Base-by-base conservation (phyloP, 2,888 invertebrate species). In the Geotrupes spiniger region DNA sequence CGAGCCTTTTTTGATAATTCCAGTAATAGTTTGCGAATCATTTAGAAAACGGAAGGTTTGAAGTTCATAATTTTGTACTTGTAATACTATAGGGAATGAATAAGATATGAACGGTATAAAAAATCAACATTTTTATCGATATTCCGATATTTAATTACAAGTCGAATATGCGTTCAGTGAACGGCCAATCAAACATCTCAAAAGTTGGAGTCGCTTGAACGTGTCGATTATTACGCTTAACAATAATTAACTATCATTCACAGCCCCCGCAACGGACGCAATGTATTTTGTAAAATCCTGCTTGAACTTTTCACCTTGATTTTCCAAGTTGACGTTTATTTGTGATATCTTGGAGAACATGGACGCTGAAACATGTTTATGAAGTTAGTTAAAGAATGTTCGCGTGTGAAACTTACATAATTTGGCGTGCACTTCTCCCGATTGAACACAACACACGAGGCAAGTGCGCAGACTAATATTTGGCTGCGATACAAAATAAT, bases 311-410 rank as follows among this genome's bases (percentile, higher is more conserved):
- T 63, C 63, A 4, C 60, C 54, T 26, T 61, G 53, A 2, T 52
- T 48, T 4, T 64, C 63, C 40, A 62, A 48, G 56, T 65, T 61
- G 6, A 62, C 60, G 6, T 52, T 49, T 12, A 63, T 56, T 43
- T 63, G 61, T 1, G 64, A 61, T 16, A 65, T 60, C 52, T 63
- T 63, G 11, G 59, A 56, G 53, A 65, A 63, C 15, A 57, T 52
- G 1, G 58, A 50, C 1, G 63, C 63, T 63, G 33, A 5, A 59
- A 52, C 14, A 10, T 41, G 16, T 16, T 15, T 42, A 8, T 14
- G 4, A n/a, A n/a, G n/a, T n/a, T 26, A 4, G 12, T 42, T 36
- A 5, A 8, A 41, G 2, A 41, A 42, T n/a, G 29, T 11, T 11
- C 21, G 29, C 27, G 9, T 11, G 4, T n/a, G 16, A 14, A 21